Evolutionary conservation across 2,113 vertebrate species (phyloP).

Genomic region (Sialia sialis): DNA sequence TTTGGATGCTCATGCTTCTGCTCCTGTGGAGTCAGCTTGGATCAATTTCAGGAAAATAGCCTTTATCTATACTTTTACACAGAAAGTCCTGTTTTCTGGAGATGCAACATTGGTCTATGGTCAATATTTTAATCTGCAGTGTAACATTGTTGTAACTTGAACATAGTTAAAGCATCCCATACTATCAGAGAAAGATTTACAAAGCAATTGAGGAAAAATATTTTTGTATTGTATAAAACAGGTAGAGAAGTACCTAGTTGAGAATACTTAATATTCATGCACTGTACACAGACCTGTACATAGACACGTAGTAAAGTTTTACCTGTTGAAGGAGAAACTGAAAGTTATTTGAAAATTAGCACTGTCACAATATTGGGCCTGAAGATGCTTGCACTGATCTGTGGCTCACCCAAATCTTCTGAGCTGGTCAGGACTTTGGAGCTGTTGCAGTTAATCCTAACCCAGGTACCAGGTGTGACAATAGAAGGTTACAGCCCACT

Average conservation of each 20-base stretch:
- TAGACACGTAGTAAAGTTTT: not conserved
- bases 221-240: not conserved
- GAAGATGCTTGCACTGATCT: not conserved
- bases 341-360: not conserved
- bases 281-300: not conserved
- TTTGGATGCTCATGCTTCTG: slow-evolving; percentile 44
- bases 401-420: not conserved
- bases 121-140: not conserved
- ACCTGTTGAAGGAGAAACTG: not conserved
- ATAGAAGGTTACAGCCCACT: not conserved
- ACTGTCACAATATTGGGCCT: not conserved
- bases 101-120: not conserved
- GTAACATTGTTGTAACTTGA: not conserved
- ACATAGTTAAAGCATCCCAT: not conserved
- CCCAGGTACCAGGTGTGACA: not conserved
- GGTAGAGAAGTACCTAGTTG: not conserved
- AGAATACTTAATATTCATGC: not conserved
- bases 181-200: not conserved
- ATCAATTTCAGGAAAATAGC: slow-evolving; percentile 63
- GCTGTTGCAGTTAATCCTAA: not conserved
- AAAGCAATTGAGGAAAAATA: not conserved
- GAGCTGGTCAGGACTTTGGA: not conserved
- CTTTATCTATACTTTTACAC: slow-evolving; percentile 65
- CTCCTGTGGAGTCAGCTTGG: slow-evolving; percentile 49
- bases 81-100: slow-evolving; percentile 62